phyloP scores from a whole-genome alignment of 2,113 vertebrate genomes.

The Tragelaphus buxtoni region DNA sequence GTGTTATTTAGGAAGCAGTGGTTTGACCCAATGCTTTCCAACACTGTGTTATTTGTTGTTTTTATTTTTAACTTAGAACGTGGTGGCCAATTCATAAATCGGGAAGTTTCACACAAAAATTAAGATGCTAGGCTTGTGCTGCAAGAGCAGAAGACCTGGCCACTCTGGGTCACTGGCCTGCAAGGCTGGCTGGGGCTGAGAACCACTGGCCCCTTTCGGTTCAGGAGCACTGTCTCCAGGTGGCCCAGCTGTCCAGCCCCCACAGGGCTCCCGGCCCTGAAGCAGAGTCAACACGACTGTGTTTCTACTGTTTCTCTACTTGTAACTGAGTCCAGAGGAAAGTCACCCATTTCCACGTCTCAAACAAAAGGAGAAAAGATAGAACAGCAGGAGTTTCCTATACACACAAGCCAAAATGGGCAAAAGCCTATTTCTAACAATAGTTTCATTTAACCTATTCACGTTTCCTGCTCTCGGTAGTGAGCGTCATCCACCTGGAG shows the following conservation, averaged over 20 bases:
- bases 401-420: not conserved
- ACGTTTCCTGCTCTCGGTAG: not conserved
- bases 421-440: not conserved
- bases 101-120: not conserved
- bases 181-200: not conserved
- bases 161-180: not conserved
- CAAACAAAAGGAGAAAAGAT: not conserved
- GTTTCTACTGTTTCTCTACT: accelerated
- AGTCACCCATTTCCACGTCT: accelerated
- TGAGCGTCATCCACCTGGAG: accelerated
- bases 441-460: accelerated
- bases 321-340: not conserved
- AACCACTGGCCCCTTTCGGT: not conserved
- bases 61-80: not conserved
- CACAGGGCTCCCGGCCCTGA: not conserved
- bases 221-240: accelerated
- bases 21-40: not conserved
- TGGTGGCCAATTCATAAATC: not conserved
- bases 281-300: accelerated
- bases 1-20: not conserved
- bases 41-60: not conserved
- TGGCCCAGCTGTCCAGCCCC: accelerated
- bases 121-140: not conserved
- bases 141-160: not conserved
- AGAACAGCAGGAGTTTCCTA: accelerated